Conservation (phyloP, 2,113 vertebrate species). For the Paradoxurus hermaphroditus region DNA sequence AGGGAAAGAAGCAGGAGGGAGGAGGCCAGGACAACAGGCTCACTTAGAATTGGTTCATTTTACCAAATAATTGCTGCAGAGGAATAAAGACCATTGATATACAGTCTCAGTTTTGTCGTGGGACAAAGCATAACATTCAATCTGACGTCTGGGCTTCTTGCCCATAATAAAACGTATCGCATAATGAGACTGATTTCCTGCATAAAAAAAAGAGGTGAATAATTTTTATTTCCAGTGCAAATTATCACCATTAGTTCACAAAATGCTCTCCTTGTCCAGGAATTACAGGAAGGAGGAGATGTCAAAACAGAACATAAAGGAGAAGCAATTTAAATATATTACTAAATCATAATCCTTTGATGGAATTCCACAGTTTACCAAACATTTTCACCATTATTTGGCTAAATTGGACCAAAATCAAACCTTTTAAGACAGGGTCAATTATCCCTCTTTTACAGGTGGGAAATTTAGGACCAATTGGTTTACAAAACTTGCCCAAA, state of each 20-base stretch:
- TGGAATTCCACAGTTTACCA: constrained; percentile 33
- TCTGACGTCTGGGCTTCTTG: constrained; percentile 55
- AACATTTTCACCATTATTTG: constrained; percentile 12
- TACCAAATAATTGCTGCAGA: constrained; percentile 66
- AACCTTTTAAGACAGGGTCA: neutral
- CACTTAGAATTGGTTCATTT: constrained; percentile 48
- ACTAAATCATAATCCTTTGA: constrained; percentile 33
- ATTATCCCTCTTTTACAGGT: neutral
- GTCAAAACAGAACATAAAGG: constrained; percentile 41
- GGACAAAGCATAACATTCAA: constrained; percentile 54
- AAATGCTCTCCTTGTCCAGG: constrained; percentile 46
- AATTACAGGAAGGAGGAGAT: constrained; percentile 39
- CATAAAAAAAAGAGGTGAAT: constrained; percentile 55
- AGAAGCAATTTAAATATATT: constrained; percentile 41
- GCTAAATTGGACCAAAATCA: neutral
- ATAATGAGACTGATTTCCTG: constrained; percentile 63
- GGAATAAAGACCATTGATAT: constrained; percentile 44
- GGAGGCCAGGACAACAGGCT: constrained; percentile 11
- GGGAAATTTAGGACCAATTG: neutral
- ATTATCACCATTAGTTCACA: constrained; percentile 58
- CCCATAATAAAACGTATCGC: constrained; percentile 49
- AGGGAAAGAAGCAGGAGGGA: neutral
- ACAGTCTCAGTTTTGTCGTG: constrained; percentile 50
- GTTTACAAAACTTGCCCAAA: neutral
- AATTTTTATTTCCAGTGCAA: constrained; percentile 66